Conservation (phyloP, 2,888 invertebrate genomes). For the Druceiella hillmani region DNA sequence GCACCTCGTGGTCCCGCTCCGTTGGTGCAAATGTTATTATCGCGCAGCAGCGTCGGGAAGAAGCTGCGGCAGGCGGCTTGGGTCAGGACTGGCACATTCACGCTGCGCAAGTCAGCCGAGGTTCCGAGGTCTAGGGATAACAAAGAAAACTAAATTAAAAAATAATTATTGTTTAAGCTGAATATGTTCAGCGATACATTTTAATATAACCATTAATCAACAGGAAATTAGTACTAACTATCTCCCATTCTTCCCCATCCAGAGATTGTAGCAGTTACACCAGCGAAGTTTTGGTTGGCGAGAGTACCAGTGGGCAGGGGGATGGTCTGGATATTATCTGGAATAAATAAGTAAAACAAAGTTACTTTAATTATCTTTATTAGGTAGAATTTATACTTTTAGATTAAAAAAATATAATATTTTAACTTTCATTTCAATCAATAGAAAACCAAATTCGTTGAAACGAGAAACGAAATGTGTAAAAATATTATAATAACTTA, state of each 20-base stretch:
- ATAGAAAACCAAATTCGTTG: too few species aligned
- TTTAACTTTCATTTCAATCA: too few species aligned
- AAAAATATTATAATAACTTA: too few species aligned
- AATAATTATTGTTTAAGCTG: too few species aligned
- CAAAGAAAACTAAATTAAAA: conserved; percentile 1
- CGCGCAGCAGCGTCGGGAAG: conserved; percentile 28
- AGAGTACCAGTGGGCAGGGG: conserved; percentile 28
- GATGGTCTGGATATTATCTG: conserved; percentile 28
- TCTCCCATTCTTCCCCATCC: conserved; percentile 32
- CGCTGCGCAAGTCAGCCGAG: conserved; percentile 27
- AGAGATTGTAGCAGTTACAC: conserved; percentile 29
- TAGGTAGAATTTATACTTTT: too few species aligned
- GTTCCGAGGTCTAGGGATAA: conserved; percentile 26
- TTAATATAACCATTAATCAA: too few species aligned
- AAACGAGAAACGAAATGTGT: too few species aligned
- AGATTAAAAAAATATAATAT: too few species aligned
- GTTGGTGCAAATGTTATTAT: conserved; percentile 33
- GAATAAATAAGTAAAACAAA: too few species aligned
- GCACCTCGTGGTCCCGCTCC: conserved; percentile 27
- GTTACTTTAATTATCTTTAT: too few species aligned
- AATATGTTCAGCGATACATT: too few species aligned
- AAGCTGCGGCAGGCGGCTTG: conserved; percentile 27
- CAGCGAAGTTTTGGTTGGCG: conserved; percentile 26
- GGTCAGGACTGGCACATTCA: conserved; percentile 30
- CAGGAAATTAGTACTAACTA: too few species aligned